phyloP scores from a whole-genome alignment of 2,888 invertebrate species.

The Hoplodrina ambigua region DNA sequence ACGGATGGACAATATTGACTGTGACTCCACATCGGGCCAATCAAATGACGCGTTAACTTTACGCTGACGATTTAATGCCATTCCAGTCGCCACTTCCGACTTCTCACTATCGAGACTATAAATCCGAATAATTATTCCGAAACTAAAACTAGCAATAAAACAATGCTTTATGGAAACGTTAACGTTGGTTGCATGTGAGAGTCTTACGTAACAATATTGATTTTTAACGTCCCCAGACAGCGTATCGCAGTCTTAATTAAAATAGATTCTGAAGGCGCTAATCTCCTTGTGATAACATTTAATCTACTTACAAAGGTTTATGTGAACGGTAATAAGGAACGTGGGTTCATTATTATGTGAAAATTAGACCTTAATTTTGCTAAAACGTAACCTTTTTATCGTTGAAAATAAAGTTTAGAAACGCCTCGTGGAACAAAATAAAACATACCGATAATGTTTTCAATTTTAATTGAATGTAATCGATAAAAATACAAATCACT shows the following conservation, averaged over 20 bases:
- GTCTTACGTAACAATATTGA: conserved; percentile 46
- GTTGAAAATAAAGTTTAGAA: not conserved
- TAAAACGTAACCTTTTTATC: not conserved
- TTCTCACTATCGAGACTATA: conserved; percentile 27
- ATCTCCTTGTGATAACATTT: conserved; percentile 32
- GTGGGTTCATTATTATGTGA: conserved; percentile 28
- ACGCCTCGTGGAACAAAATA: not conserved
- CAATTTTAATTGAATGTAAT: conserved; percentile 37
- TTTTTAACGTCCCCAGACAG: conserved; percentile 30
- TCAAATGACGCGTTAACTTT: conserved; percentile 3
- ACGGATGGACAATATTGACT: conserved; percentile 1
- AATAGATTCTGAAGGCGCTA: conserved; percentile 25
- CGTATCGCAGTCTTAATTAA: conserved; percentile 34
- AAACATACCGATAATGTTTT: conserved; percentile 10
- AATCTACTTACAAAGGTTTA: conserved; percentile 33
- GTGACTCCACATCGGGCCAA: not conserved
- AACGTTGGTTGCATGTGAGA: conserved; percentile 36
- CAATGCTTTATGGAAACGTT: conserved; percentile 40
- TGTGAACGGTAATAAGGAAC: conserved; percentile 26
- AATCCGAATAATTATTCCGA: conserved; percentile 53
- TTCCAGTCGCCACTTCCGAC: conserved; percentile 34
- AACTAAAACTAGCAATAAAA: conserved; percentile 49
- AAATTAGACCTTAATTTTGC: not conserved
- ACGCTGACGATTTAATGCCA: not conserved
- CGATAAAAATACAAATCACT: conserved; percentile 43